Base-by-base conservation (phyloP, 2,113 vertebrate species). In the Aspidoscelis tigris region DNA sequence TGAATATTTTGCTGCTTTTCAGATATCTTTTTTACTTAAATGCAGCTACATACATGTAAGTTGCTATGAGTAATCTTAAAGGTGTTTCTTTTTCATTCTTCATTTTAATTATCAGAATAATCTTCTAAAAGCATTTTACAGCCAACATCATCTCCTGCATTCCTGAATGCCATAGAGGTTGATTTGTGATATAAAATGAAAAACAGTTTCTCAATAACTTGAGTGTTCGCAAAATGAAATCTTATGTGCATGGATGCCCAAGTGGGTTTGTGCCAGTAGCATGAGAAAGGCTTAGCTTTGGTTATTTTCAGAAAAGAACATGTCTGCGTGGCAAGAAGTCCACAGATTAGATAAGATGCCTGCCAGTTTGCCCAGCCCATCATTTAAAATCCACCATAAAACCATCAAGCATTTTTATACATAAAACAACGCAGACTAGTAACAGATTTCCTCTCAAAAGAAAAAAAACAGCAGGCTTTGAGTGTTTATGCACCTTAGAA, bases 101-200 rank as follows among this genome's bases (percentile, higher is more conserved):
- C n/a, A 82, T 86, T 77, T 61, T 72, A 43, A 77, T 2, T 87
- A 24, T 80, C 73, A 81, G 22, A 89, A 66, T 89, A 89, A 69
- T 87, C 79, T 81, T 9, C 14, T 41, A 41, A 50, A 77, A 26
- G 85, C 83, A 24, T 64, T 88, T 88, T 86, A 85, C 12, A 69
- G 64, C 43, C 69, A 86, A 3, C 80, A 1, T 81, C 22, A 18
- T 12, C 53, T 14, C 80, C 5, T 77, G 47, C 76, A 47, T 53
- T 78, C n/a, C 73, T 76, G 47, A 76, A 50, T 66, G 4, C 20
- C 44, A 41, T 1, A 7, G 22, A 53, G 7, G 4, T 77, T 1
- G 84, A 14, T 1, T 64, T 88, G 75, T 83, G 2, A 26, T 43
- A 53, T 81, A 12, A 55, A 87, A 43, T 82, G 78, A 72, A 82